phyloP scores from a whole-genome alignment of 2,113 vertebrate species.

The Cephalopterus ornatus region DNA sequence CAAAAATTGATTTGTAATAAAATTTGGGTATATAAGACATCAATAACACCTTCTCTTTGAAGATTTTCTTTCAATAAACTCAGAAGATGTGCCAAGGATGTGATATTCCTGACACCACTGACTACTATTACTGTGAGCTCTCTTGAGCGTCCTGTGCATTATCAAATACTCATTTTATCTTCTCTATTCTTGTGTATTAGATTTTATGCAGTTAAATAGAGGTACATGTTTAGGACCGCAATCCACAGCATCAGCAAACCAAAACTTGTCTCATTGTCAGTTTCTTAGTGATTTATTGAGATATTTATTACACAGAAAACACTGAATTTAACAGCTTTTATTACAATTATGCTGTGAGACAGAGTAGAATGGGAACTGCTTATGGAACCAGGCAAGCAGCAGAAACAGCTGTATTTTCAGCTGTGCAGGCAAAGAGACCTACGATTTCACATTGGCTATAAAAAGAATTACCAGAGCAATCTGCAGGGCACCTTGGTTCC shows the following conservation, averaged over 20 bases:
- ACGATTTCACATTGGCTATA: background rate
- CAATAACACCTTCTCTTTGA: background rate
- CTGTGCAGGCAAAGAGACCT: background rate
- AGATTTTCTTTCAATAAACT: background rate
- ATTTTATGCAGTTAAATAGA: background rate
- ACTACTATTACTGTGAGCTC: background rate
- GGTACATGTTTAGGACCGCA: background rate
- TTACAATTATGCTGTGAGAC: background rate
- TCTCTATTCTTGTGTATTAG: background rate
- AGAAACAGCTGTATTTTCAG: background rate
- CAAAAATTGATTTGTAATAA: background rate
- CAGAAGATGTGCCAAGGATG: background rate
- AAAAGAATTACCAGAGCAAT: background rate
- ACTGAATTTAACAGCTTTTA: background rate
- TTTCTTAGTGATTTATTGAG: background rate
- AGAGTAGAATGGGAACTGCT: background rate
- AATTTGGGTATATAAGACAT: background rate
- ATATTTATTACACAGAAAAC: background rate
- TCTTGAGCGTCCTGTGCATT: background rate
- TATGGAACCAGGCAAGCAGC: background rate
- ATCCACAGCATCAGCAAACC: background rate
- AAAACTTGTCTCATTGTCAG: background rate
- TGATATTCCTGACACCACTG: background rate
- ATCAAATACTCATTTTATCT: background rate
- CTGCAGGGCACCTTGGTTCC: background rate